Conservation (phyloP, 2,797 vertebrate species). For the Discoglossus pictus region DNA sequence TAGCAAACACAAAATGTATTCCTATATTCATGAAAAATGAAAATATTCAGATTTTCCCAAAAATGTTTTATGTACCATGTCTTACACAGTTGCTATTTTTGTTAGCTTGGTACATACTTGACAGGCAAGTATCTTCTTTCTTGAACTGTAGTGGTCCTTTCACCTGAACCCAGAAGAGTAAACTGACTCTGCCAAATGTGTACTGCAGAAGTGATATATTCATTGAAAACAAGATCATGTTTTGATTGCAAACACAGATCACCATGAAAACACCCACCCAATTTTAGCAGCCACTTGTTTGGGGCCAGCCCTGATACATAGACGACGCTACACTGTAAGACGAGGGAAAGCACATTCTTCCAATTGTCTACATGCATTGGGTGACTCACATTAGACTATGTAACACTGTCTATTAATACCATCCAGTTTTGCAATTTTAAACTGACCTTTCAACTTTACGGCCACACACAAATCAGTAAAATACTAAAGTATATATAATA, state of each 20-base stretch:
- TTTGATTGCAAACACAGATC: slow-evolving; percentile 20
- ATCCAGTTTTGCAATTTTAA: neutral
- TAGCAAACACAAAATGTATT: too few species aligned
- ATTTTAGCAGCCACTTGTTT: slow-evolving; percentile 11
- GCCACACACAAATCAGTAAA: neutral
- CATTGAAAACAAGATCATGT: slow-evolving; percentile 7
- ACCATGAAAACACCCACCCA: slow-evolving; percentile 9
- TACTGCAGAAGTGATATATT: neutral
- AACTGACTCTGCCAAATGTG: too few species aligned
- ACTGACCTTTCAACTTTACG: slow-evolving; percentile 10
- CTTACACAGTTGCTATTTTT: too few species aligned
- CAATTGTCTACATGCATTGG: slow-evolving; percentile 29
- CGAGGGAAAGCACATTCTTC: slow-evolving; percentile 22
- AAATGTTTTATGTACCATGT: too few species aligned
- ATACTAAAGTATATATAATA: neutral
- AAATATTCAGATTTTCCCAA: too few species aligned
- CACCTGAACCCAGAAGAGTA: too few species aligned
- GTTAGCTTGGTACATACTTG: too few species aligned
- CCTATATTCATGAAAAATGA: too few species aligned
- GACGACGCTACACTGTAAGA: neutral
- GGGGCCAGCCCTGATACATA: slow-evolving; percentile 6
- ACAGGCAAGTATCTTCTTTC: too few species aligned
- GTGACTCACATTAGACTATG: slow-evolving; percentile 9
- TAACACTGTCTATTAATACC: slow-evolving; percentile 15
- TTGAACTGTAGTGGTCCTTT: too few species aligned